A percentile compares a stretch with the other conserved stretches of the same genome.
phyloP scores from a whole-genome alignment of 2,113 vertebrate genomes.

The Phalacrocorax brasilianus region DNA sequence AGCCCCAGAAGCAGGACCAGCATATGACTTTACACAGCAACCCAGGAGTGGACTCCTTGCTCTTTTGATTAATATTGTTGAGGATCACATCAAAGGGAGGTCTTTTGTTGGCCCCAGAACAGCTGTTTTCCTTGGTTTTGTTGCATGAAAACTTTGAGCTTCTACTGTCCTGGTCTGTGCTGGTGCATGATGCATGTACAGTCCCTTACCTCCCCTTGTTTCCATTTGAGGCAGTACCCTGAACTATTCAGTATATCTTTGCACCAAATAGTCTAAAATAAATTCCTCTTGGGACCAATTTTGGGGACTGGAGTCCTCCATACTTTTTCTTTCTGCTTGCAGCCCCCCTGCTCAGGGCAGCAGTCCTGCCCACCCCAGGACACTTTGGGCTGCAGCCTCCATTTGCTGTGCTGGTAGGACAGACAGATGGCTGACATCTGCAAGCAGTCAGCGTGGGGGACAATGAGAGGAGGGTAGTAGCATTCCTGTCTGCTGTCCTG shows the following conservation, averaged over 20 bases:
- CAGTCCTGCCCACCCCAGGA: not conserved
- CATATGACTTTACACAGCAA: not conserved
- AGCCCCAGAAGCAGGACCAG: not conserved
- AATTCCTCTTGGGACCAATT: rapidly evolving
- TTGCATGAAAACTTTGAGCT: not conserved
- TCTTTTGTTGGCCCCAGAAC: not conserved
- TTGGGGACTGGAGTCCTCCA: not conserved
- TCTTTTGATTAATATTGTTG: rapidly evolving
- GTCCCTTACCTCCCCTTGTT: not conserved
- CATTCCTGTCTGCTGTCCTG: not conserved
- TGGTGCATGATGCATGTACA: rapidly evolving
- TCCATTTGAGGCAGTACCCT: not conserved
- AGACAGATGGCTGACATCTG: not conserved
- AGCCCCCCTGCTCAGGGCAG: not conserved
- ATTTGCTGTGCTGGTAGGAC: not conserved
- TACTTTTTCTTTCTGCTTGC: not conserved
- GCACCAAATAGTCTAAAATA: not conserved
- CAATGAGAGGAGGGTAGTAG: rapidly evolving
- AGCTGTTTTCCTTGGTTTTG: not conserved
- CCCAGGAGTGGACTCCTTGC: not conserved
- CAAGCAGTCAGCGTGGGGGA: not conserved
- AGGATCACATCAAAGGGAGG: not conserved
- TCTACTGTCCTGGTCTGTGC: not conserved
- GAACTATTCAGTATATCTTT: not conserved
- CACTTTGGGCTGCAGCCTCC: not conserved